Base-by-base conservation (phyloP, 2,113 vertebrate species). In the Calyptommatus sinebrachiatus region DNA sequence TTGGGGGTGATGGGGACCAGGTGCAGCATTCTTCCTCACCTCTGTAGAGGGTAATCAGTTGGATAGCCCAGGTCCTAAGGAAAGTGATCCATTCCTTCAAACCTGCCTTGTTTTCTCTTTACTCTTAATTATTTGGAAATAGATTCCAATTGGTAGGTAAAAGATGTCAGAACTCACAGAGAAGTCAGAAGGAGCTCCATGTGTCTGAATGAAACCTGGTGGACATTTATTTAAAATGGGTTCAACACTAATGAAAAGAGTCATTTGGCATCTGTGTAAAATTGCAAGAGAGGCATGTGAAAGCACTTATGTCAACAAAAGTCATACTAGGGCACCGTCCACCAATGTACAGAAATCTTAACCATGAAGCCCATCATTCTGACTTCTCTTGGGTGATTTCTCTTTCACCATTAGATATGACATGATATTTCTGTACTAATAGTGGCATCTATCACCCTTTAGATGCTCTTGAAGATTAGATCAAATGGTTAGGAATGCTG, bases 101-200 rank as follows among this genome's bases (percentile, higher is more conserved):
- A 57, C 9, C 62, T 28, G 21, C 45, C 7, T 57, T 50, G 24
- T 29, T 22, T 65, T 71, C 14, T 80, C 29, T 28, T 21, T 66
- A 24, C 53, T 67, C 18, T 8, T 22, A 8, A 7, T 48, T 50
- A 85, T 78, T 86, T 89, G 29, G 68, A 48, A n/a, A 20, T 31
- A 60, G 26, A 9, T 31, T 3, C 26, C 18, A 8, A 85, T 86
- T 83, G 81, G 85, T 88, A 87, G 73, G 71, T 31, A 35, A 18
- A 69, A 77, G 87, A 84, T 83, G 90, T 76, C 82, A 79, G 70
- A 78, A 84, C 45, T 60, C 69, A 31, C 21, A 6, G 63, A 74
- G 71, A 67, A 45, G 63, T 61, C 83, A 80, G 81, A 81, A 77
- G 74, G 88, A 82, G 67, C 53, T 57, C 7, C 7, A 2, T 2